A percentile compares a stretch with the other conserved stretches of the same genome.
Conservation (phyloP, 2,113 vertebrate genomes). For the Coturnix japonica region DNA sequence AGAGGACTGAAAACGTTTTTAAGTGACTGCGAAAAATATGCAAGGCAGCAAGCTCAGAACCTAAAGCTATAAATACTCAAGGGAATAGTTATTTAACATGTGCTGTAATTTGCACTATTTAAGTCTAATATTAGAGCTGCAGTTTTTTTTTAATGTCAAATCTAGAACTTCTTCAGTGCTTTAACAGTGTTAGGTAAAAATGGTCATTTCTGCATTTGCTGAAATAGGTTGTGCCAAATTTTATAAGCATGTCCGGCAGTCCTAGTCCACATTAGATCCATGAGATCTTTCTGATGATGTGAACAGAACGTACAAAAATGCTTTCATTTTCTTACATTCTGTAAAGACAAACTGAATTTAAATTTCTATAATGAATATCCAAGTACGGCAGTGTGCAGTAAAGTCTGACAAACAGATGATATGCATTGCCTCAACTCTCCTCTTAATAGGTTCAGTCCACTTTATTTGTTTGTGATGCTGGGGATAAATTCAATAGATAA, state of each 20-base stretch:
- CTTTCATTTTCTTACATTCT: slow-evolving; percentile 17
- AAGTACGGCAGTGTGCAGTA: not conserved
- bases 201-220: slow-evolving; percentile 53
- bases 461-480: not conserved
- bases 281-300: not conserved
- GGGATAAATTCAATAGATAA: slow-evolving; percentile 27
- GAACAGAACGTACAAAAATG: slow-evolving; percentile 2
- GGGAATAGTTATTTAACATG: slow-evolving; percentile 67
- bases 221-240: not conserved
- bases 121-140: slow-evolving; percentile 70
- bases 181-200: slow-evolving; percentile 52
- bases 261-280: not conserved
- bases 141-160: slow-evolving; percentile 61
- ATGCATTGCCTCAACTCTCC: not conserved
- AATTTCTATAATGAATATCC: slow-evolving; percentile 22
- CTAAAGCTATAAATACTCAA: slow-evolving; percentile 64
- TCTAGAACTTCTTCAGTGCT: slow-evolving; percentile 12
- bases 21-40: slow-evolving; percentile 42
- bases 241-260: slow-evolving; percentile 15
- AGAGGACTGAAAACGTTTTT: not conserved
- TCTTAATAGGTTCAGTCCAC: slow-evolving; percentile 1
- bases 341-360: slow-evolving; percentile 36
- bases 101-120: slow-evolving; percentile 70
- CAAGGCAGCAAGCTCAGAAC: slow-evolving; percentile 45
- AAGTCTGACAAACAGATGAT: slow-evolving; percentile 11